phyloP scores from a whole-genome alignment of 1,140 invertebrate genomes.

The Halyomorpha halys region DNA sequence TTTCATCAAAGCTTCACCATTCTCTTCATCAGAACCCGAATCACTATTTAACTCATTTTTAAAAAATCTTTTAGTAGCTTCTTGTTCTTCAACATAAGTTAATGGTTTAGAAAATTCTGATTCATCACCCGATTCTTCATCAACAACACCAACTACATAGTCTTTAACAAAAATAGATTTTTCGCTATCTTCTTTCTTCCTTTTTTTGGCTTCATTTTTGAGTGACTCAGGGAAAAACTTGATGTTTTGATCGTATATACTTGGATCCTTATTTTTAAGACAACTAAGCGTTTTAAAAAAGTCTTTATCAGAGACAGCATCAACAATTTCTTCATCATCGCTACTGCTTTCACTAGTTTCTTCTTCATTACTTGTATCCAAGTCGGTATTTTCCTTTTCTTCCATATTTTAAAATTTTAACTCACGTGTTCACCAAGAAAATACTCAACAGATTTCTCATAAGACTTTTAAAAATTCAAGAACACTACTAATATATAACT shows the following conservation, averaged over 20 bases:
- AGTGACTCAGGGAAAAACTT: slow-evolving; percentile 52
- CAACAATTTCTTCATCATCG: neutral
- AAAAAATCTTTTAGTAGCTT: neutral
- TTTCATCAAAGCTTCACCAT: slow-evolving; percentile 44
- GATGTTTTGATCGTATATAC: slow-evolving; percentile 67
- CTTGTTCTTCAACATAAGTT: neutral
- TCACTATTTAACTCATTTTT: slow-evolving; percentile 5
- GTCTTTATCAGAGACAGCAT: slow-evolving; percentile 49
- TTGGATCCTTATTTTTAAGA: slow-evolving; percentile 78
- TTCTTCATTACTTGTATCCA: too few relatives aligned
- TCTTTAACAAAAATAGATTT: slow-evolving; percentile 64
- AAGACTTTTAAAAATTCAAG: too few relatives aligned
- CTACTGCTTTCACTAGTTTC: slow-evolving; percentile 10
- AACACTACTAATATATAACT: too few relatives aligned
- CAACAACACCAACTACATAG: slow-evolving; percentile 65
- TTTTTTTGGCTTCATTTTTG: slow-evolving; percentile 17
- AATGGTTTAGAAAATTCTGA: neutral
- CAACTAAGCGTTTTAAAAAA: slow-evolving; percentile 76
- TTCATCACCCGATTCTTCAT: neutral
- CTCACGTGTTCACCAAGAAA: too few relatives aligned
- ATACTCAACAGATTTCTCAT: too few relatives aligned
- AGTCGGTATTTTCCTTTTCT: too few relatives aligned
- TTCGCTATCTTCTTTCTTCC: slow-evolving; percentile 38
- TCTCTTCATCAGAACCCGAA: slow-evolving; percentile 39
- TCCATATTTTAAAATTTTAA: too few relatives aligned